Evolutionary conservation across 2,113 vertebrate genomes (phyloP).

Genomic region (Neotoma lepida): DNA sequence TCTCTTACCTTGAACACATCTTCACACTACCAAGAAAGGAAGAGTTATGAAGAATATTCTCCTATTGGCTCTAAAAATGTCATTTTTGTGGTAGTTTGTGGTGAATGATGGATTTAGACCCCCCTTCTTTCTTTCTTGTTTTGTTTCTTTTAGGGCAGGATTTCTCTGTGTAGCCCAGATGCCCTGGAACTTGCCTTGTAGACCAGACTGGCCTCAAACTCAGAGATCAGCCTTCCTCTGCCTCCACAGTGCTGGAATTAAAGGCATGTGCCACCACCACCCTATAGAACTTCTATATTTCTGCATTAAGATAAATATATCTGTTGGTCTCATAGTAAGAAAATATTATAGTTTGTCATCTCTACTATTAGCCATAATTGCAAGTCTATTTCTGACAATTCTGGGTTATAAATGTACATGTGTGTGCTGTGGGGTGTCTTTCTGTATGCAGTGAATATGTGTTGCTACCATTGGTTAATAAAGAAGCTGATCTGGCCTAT

Average conservation of each 20-base stretch:
- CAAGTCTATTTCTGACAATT: neutral
- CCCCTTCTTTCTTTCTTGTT: neutral
- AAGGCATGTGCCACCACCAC: too few species aligned
- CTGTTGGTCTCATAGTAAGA: neutral
- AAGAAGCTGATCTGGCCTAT: too few species aligned
- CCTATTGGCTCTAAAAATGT: neutral
- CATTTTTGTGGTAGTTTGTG: neutral
- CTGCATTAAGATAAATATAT: neutral
- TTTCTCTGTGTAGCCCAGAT: too few species aligned
- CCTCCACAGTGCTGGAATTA: too few species aligned
- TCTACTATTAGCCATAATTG: neutral
- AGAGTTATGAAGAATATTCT: neutral
- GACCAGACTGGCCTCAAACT: too few species aligned
- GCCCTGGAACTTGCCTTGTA: too few species aligned
- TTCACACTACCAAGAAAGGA: neutral
- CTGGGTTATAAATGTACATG: neutral
- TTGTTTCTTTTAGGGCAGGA: neutral
- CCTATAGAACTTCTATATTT: neutral
- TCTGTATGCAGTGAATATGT: too few species aligned
- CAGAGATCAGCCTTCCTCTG: too few species aligned
- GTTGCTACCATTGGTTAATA: too few species aligned
- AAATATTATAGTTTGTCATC: neutral
- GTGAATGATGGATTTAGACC: neutral
- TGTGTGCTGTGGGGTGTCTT: neutral
- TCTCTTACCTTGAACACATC: neutral